phyloP scores from a whole-genome alignment of 2,113 vertebrate species.

The Nestor notabilis region DNA sequence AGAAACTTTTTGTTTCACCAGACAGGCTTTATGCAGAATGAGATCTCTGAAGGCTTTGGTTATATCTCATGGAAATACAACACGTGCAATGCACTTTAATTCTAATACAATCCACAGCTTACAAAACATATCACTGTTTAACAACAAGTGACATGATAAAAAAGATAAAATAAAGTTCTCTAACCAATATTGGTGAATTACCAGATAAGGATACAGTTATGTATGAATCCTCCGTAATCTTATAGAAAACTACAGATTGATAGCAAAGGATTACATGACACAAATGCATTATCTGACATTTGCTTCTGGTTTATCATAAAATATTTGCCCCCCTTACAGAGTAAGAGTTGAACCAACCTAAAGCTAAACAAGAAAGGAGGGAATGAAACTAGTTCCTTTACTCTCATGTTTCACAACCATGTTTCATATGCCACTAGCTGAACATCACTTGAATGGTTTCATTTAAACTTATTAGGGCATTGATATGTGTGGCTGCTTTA shows the following conservation, averaged over 20 bases:
- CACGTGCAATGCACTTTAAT: background rate
- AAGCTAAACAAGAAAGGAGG: background rate
- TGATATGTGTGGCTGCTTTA: accelerated
- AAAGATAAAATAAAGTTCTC: conserved; percentile 21
- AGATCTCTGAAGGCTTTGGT: background rate
- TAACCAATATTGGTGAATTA: background rate
- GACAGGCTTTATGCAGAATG: background rate
- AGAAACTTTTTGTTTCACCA: background rate
- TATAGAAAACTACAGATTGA: background rate
- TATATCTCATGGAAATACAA: background rate
- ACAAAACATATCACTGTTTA: background rate
- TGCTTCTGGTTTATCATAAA: conserved; percentile 13
- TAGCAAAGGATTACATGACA: conserved; percentile 26
- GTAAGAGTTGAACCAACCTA: background rate
- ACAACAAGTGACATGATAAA: background rate
- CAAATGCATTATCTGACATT: conserved; percentile 8
- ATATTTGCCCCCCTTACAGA: background rate
- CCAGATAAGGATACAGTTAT: background rate
- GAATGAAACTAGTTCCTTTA: background rate
- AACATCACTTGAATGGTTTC: background rate
- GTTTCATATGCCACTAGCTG: background rate
- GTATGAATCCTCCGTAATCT: conserved; percentile 13
- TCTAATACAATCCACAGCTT: background rate
- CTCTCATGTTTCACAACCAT: background rate
- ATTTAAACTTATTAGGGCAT: background rate